Base-by-base conservation (phyloP, 2,113 vertebrate species). In the Corythoichthys haematopterus region DNA sequence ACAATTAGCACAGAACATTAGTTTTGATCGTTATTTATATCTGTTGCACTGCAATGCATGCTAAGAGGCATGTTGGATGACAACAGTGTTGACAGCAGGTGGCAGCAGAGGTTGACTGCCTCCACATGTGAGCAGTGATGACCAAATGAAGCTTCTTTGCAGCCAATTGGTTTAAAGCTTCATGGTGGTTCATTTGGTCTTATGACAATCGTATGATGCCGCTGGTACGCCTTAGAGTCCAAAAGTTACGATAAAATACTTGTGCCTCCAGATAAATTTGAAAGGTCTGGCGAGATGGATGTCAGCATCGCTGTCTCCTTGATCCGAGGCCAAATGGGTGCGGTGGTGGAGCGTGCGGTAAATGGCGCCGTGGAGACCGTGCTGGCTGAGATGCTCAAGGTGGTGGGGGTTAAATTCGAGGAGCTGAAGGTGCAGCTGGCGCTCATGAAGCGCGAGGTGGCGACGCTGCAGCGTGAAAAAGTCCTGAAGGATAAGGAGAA, bases 371-470 rank as follows among this genome's bases (percentile, higher is more conserved):
- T 93, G 66, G 92, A 93, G 80, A 92, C 86, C 0, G 92, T 92
- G 37, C 66, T 93, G 79, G 88, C 88, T 0, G 92, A 93, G 81
- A 92, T 92, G 91, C 87, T 92, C 12, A 89, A 85, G 48, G 88
- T 93, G 51, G 89, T 93, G 0, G 89, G 91, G 14, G 82, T 90
- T 2, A 92, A 91, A 36, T 91, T 93, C n/a, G 92, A 92, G 80
- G 91, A 92, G 64, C 77, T 92, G 66, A 90, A 89, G 48, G 70
- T 77, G 12, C 88, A 92, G 16, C 80, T 92, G 71, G 80, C 79
- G 1, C 57, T 77, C 40, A 84, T 86, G 83, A 87, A 85, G 80
- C 68, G 68, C 14, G 87, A 88, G 43, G 6, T 85, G 1, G 2
- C 35, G 2, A 33, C 58, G 35, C 58, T 91, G 68, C 86, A 87